These are phyloP conservation scores for Leptinotarsa texana DNA, from an alignment of 1,140 invertebrate genomes.

Conservation along the genomic window DNA sequence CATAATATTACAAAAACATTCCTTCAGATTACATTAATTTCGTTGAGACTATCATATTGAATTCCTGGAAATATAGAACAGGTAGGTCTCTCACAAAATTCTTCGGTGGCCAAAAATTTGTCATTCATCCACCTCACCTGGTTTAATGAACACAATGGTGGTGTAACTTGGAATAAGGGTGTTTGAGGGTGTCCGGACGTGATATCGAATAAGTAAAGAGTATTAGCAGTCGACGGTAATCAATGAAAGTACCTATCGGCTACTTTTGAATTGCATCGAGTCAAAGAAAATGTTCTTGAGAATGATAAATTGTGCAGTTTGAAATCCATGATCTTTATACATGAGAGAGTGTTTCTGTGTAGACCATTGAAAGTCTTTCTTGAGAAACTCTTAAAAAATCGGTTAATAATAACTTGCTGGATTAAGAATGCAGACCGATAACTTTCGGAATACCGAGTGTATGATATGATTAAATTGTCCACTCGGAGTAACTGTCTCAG, in stretches of 20 bases:
- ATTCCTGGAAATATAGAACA: slow-evolving; percentile 27
- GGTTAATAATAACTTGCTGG: neutral
- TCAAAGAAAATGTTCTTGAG: slow-evolving; percentile 19
- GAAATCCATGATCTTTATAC: slow-evolving; percentile 4
- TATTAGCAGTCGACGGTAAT: slow-evolving; percentile 22
- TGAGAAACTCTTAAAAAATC: neutral
- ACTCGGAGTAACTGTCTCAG: no score
- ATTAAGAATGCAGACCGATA: neutral
- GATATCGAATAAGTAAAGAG: slow-evolving; percentile 26
- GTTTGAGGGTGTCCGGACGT: slow-evolving; percentile 23
- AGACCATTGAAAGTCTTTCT: neutral
- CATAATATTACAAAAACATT: no score
- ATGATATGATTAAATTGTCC: no score
- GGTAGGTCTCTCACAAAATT: neutral
- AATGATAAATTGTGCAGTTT: slow-evolving; percentile 29
- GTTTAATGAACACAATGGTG: slow-evolving; percentile 26
- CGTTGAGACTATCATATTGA: neutral
- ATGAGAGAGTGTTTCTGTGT: slow-evolving; percentile 5
- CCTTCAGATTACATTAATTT: no score
- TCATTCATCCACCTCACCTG: slow-evolving; percentile 27
- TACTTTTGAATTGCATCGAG: slow-evolving; percentile 22
- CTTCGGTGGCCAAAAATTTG: slow-evolving; percentile 6
- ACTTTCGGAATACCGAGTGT: neutral
- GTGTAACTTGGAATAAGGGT: slow-evolving; percentile 10
- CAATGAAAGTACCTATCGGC: slow-evolving; percentile 21